Percentiles rank a stretch among this genome's conserved stretches.
Evolutionary conservation across 2,888 invertebrate species (phyloP).

Genomic region (Bruchidius siliquastri): DNA sequence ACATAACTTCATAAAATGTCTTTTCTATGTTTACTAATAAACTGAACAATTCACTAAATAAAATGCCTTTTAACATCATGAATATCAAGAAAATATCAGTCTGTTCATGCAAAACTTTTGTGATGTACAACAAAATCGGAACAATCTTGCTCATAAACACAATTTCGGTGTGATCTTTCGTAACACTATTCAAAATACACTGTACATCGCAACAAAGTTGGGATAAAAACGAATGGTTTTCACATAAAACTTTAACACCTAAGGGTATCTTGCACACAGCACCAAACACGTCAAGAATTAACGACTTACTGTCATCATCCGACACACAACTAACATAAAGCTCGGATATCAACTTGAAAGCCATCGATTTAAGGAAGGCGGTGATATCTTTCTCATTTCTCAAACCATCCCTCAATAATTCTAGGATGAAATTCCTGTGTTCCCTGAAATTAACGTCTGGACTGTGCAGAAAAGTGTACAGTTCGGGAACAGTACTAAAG

Average conservation of each 20-base stretch:
- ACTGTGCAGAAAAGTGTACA: slow-evolving; percentile 79
- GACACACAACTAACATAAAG: slow-evolving; percentile 61
- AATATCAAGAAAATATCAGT: slow-evolving; percentile 15
- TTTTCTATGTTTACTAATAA: slow-evolving; percentile 9
- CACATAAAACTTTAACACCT: slow-evolving; percentile 61
- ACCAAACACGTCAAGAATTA: slow-evolving; percentile 62
- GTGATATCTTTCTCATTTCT: slow-evolving; percentile 70
- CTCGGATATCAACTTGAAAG: slow-evolving; percentile 72
- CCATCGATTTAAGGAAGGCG: slow-evolving; percentile 66
- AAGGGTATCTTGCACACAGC: slow-evolving; percentile 60
- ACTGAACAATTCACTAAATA: slow-evolving; percentile 14
- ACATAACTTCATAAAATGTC: slow-evolving; percentile 21
- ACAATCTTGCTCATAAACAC: slow-evolving; percentile 22
- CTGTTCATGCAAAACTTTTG: slow-evolving; percentile 18
- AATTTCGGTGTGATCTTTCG: slow-evolving; percentile 7
- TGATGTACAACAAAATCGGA: slow-evolving; percentile 26
- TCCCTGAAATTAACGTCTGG: slow-evolving; percentile 64
- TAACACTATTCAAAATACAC: slow-evolving; percentile 1
- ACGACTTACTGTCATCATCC: slow-evolving; percentile 58
- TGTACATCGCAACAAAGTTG: slow-evolving; percentile 57
- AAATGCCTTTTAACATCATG: slow-evolving; percentile 15
- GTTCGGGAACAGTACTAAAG: slow-evolving; percentile 78
- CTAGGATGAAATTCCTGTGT: slow-evolving; percentile 73
- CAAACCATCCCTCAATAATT: slow-evolving; percentile 71
- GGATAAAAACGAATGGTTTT: slow-evolving; percentile 64